Conservation (phyloP, 2,113 vertebrate species). For the Parus major region DNA sequence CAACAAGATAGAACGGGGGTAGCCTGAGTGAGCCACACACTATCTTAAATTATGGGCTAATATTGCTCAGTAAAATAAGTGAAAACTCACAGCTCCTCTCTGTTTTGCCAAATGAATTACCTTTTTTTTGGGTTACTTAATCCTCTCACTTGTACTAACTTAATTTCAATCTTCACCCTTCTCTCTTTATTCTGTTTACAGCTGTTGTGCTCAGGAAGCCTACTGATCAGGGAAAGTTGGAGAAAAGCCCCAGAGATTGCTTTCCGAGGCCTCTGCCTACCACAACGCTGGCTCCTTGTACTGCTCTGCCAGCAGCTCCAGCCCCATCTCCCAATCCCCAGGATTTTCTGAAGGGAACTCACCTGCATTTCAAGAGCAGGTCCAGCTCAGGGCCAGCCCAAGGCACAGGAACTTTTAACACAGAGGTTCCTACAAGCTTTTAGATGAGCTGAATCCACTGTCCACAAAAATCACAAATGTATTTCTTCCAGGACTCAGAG, state of each 20-base stretch:
- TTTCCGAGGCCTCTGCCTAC: rapidly evolving
- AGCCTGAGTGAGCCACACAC: constrained; percentile 48
- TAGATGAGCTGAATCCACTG: background rate
- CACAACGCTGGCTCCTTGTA: background rate
- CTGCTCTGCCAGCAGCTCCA: background rate
- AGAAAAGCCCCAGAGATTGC: background rate
- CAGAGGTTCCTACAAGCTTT: background rate
- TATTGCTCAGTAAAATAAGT: constrained; percentile 61
- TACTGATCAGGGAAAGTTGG: background rate
- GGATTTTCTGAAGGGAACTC: background rate
- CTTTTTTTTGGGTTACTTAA: constrained; percentile 33
- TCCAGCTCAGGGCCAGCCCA: background rate
- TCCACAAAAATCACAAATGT: background rate
- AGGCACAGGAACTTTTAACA: background rate
- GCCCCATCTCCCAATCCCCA: background rate
- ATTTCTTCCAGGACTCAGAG: background rate
- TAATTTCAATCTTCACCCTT: background rate
- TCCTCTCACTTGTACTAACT: constrained; percentile 49
- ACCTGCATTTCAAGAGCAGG: background rate
- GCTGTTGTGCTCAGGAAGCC: background rate
- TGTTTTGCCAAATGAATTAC: constrained; percentile 53
- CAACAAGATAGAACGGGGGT: constrained; percentile 59
- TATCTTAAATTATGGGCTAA: constrained; percentile 73
- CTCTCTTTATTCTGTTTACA: background rate
- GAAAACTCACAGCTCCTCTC: constrained; percentile 65